Conservation (phyloP, 2,113 vertebrate genomes). For the Hemichromis elongatus region DNA sequence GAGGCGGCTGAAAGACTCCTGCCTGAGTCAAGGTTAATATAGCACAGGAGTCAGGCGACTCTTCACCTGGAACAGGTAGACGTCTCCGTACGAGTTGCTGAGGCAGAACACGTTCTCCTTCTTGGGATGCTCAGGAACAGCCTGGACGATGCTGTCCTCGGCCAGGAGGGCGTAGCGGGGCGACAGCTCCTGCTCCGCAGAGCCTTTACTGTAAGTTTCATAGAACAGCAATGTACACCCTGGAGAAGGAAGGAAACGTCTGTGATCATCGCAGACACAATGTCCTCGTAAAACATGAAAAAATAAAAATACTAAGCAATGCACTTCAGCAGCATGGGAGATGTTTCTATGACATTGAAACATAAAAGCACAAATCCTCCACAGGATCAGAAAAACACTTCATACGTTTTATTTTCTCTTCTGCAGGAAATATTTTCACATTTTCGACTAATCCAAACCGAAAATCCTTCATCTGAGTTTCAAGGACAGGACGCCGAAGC, state of each 20-base stretch:
- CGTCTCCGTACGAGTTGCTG: slow-evolving; percentile 93
- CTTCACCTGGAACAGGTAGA: slow-evolving; percentile 93
- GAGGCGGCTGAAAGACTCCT: background rate
- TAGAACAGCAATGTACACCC: slow-evolving; percentile 94
- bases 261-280: background rate
- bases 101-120: slow-evolving; percentile 97
- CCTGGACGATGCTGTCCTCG: slow-evolving; percentile 92
- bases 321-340: background rate
- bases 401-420: background rate
- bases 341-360: background rate
- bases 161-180: slow-evolving; percentile 88
- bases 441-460: background rate
- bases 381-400: background rate
- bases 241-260: slow-evolving; percentile 40
- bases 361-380: background rate
- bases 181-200: slow-evolving; percentile 78
- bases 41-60: background rate
- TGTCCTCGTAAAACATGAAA: background rate
- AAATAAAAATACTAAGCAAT: background rate
- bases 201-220: slow-evolving; percentile 87
- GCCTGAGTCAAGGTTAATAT: background rate
- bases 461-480: background rate
- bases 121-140: slow-evolving; percentile 94
- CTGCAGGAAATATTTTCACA: too few relatives aligned
- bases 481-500: background rate